These are phyloP conservation scores for Ptychochromis oligacanthus DNA, from an alignment of 2,113 vertebrate species.

Conservation along the genomic window DNA sequence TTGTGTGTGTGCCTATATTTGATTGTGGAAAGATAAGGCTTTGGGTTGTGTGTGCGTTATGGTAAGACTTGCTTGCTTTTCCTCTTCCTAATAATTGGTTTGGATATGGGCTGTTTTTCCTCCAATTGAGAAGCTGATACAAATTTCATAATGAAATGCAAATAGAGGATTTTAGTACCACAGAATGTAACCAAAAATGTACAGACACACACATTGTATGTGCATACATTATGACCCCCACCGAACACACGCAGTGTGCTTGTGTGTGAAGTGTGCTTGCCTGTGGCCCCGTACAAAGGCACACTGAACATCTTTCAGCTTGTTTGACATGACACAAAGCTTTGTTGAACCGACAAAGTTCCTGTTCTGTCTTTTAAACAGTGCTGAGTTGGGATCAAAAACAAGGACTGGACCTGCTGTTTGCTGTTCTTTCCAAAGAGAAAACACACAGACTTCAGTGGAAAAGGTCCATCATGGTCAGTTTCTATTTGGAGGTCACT, in stretches of 20 bases:
- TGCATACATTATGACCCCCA: conserved; percentile 30
- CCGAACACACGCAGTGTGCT: neutral
- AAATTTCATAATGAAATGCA: neutral
- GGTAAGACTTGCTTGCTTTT: neutral
- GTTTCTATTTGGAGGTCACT: too few relatives aligned
- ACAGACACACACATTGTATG: neutral
- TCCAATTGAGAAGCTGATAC: neutral
- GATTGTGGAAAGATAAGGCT: neutral
- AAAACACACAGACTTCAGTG: conserved; percentile 8
- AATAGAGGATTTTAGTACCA: neutral
- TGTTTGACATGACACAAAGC: conserved; percentile 62
- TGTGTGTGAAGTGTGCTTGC: conserved; percentile 31
- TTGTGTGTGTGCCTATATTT: neutral
- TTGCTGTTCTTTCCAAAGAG: conserved; percentile 36
- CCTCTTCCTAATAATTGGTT: neutral
- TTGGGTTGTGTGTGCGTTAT: neutral
- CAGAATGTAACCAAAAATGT: neutral
- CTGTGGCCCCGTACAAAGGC: conserved; percentile 52
- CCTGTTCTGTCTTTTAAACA: conserved; percentile 54
- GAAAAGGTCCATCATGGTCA: neutral
- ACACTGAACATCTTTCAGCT: conserved; percentile 47
- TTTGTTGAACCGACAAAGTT: conserved; percentile 58
- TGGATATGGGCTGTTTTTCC: neutral
- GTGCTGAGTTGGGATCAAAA: conserved; percentile 57
- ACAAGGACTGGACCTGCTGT: conserved; percentile 48